Conservation (phyloP, 2,888 invertebrate genomes). For the Azorinus chamasolen region DNA sequence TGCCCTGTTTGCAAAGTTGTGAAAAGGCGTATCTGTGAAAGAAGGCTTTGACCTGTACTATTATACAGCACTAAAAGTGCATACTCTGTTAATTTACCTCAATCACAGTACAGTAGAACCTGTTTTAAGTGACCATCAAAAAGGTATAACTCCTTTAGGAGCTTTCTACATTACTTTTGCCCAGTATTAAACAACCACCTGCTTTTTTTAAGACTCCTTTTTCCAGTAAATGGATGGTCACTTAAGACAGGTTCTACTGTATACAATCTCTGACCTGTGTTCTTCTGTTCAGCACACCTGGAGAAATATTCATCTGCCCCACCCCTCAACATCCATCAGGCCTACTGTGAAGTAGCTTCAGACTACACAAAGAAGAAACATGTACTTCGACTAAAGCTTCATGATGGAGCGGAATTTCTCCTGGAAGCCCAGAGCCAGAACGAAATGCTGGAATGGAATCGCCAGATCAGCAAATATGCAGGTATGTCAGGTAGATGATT, state of each 20-base stretch:
- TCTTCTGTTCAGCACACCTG: conserved; percentile 90
- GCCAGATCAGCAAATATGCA: conserved; percentile 97
- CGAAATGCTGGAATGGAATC: conserved; percentile 95
- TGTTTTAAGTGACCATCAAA: too few relatives aligned
- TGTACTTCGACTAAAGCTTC: conserved; percentile 92
- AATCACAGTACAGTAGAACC: too few relatives aligned
- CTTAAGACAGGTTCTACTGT: too few relatives aligned
- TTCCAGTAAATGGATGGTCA: conserved; percentile 2
- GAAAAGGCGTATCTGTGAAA: too few relatives aligned
- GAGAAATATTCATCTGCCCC: conserved; percentile 95
- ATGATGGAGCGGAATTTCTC: conserved; percentile 97
- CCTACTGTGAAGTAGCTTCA: conserved; percentile 94
- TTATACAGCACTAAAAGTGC: too few relatives aligned
- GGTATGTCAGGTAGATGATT: conserved; percentile 68
- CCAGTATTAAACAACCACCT: too few relatives aligned
- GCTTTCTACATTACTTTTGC: too few relatives aligned
- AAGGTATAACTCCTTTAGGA: too few relatives aligned
- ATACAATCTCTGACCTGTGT: background rate
- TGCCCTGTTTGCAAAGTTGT: too few relatives aligned
- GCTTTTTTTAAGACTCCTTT: too few relatives aligned
- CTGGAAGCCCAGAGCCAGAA: conserved; percentile 92
- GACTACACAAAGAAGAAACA: conserved; percentile 98
- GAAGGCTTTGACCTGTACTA: too few relatives aligned
- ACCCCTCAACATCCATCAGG: conserved; percentile 92
- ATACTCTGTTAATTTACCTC: too few relatives aligned